phyloP scores from a whole-genome alignment of 2,797 vertebrate genomes.

The Numenius phaeopus region DNA sequence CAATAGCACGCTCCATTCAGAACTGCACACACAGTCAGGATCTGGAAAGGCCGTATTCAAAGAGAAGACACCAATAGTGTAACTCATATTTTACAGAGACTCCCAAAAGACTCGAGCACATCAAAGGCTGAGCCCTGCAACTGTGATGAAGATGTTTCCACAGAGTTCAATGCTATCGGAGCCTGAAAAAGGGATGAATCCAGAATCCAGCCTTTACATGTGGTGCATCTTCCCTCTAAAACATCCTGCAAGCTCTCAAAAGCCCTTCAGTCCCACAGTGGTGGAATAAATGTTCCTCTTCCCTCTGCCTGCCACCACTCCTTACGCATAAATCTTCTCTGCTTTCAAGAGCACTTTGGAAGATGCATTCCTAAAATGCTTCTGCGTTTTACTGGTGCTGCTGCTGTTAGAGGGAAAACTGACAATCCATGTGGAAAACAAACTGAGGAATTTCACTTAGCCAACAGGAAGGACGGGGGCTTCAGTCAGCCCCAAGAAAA shows the following conservation, averaged over 20 bases:
- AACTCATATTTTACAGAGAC: neutral
- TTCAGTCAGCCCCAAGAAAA: neutral
- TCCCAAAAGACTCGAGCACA: neutral
- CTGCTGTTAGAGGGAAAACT: neutral
- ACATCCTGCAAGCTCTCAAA: constrained; percentile 8
- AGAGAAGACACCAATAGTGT: neutral
- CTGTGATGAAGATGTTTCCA: constrained; percentile 6
- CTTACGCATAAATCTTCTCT: neutral
- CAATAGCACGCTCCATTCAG: neutral
- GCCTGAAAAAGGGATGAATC: constrained; percentile 3
- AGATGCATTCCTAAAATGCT: constrained; percentile 43
- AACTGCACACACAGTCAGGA: neutral
- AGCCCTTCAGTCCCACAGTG: neutral
- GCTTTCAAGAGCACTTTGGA: constrained; percentile 30
- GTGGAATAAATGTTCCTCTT: constrained; percentile 28
- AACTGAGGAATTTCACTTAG: neutral
- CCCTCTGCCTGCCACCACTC: neutral
- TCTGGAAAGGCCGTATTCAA: neutral
- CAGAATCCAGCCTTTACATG: neutral
- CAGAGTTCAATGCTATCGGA: neutral
- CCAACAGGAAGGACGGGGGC: neutral
- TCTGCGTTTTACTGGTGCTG: neutral
- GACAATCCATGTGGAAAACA: neutral
- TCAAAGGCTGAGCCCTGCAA: neutral
- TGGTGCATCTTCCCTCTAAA: neutral